Evolutionary conservation across 2,113 vertebrate species (phyloP).

Genomic region (Mus musculus): DNA sequence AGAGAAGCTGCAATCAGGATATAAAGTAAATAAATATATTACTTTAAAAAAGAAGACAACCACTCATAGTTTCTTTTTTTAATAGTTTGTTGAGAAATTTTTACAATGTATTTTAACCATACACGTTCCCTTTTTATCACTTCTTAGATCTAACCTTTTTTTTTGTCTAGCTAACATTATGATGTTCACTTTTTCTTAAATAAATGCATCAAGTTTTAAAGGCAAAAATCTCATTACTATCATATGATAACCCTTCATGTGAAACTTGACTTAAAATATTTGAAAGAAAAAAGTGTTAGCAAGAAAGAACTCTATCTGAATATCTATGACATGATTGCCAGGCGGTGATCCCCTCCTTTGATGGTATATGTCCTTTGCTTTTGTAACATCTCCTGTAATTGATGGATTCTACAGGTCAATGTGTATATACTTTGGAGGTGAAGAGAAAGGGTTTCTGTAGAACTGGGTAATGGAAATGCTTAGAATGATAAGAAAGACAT

Average conservation of each 20-base stretch:
- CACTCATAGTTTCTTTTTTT: too few relatives aligned
- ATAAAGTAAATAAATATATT: too few relatives aligned
- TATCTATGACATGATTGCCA: not conserved
- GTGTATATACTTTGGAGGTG: not conserved
- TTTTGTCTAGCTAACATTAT: too few relatives aligned
- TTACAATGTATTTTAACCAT: too few relatives aligned
- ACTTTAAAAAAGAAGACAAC: too few relatives aligned
- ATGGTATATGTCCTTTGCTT: not conserved
- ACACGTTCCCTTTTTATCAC: too few relatives aligned
- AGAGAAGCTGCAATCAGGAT: too few relatives aligned
- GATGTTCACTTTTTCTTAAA: too few relatives aligned
- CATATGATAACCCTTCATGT: not conserved
- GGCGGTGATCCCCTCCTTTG: not conserved
- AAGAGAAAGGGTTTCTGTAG: not conserved
- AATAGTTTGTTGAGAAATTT: too few relatives aligned
- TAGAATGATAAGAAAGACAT: not conserved
- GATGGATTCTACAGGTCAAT: not conserved
- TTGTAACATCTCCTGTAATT: not conserved
- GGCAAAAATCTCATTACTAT: not conserved
- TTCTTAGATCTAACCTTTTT: too few relatives aligned
- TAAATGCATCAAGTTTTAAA: too few relatives aligned
- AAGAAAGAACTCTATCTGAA: not conserved
- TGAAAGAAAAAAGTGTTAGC: not conserved
- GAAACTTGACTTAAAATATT: not conserved
- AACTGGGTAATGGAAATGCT: not conserved